phyloP scores from a whole-genome alignment of 2,797 vertebrate species.

The Oreochromis mossambicus region DNA sequence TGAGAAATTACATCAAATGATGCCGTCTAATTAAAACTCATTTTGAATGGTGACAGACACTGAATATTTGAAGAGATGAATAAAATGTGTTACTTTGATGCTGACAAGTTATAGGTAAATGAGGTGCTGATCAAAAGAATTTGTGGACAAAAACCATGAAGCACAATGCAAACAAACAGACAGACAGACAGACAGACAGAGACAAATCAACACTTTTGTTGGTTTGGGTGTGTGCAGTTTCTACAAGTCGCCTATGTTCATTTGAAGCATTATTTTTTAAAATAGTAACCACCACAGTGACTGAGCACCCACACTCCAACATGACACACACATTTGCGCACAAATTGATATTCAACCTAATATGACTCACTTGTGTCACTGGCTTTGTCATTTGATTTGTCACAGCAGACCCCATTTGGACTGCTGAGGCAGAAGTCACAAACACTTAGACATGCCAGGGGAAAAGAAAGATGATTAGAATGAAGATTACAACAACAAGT shows the following conservation, averaged over 20 bases:
- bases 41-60: slow-evolving; percentile 23
- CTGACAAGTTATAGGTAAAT: neutral
- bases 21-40: slow-evolving; percentile 63
- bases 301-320: neutral
- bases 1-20: slow-evolving; percentile 65
- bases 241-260: neutral
- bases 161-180: neutral
- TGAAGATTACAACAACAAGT: neutral
- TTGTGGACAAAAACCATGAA: neutral
- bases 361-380: neutral
- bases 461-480: neutral
- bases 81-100: neutral
- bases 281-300: neutral
- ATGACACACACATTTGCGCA: neutral
- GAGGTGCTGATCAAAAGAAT: neutral
- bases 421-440: neutral
- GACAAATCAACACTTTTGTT: neutral
- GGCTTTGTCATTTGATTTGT: slow-evolving; percentile 10
- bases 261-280: neutral
- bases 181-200: neutral
- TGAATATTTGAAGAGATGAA: slow-evolving; percentile 11
- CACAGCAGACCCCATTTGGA: neutral
- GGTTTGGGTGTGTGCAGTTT: neutral
- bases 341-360: neutral
- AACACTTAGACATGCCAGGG: neutral